Base-by-base conservation (phyloP, 2,888 invertebrate genomes). In the Eurytoma californica region DNA sequence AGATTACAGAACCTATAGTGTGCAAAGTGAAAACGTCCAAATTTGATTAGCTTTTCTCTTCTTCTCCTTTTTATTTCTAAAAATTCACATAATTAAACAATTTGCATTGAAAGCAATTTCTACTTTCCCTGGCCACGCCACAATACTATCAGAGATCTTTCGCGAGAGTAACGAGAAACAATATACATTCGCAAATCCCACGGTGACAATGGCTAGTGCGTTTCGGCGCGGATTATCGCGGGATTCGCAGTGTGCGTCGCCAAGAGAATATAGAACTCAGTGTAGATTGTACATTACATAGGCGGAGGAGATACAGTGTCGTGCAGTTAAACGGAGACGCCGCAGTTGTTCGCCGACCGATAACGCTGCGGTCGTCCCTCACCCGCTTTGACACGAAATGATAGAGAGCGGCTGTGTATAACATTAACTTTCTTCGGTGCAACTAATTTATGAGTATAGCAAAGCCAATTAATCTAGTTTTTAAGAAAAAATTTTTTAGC, bases 101-200 rank as follows among this genome's bases (percentile, higher is more conserved):
- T 16, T 39, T 3, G 49, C 49, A 49, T 5, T 13, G 60, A 60
- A 28, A 24, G 28, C 4, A n/a, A 30, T 24, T 60, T n/a, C 61
- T 16, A 28, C 18, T 30, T 61, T 61, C 61, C 30, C n/a, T 28
- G 0, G 61, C n/a, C n/a, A 30, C 28, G 30, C 61, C 61, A 30
- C 39, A n/a, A 39, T 3, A 39, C 39, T 63, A 63, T 63, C 63
- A 18, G 63, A 3, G 63, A 63, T 63, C 63, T 63, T 63, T 63
- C 39, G n/a, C n/a, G 39, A 18, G 61, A 63, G 39, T 30, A n/a
- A n/a, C 16, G 61, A 39, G 47, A 39, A 30, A 18, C 63, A 47
- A n/a, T n/a, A 63, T 12, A 14, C 16, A 51, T 14, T 14, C 53
- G 53, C 53, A 53, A 53, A 16, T n/a, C 53, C 53, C n/a, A 5